Base-by-base conservation (phyloP, 2,113 vertebrate genomes). In the Rhagologus leucostigma region DNA sequence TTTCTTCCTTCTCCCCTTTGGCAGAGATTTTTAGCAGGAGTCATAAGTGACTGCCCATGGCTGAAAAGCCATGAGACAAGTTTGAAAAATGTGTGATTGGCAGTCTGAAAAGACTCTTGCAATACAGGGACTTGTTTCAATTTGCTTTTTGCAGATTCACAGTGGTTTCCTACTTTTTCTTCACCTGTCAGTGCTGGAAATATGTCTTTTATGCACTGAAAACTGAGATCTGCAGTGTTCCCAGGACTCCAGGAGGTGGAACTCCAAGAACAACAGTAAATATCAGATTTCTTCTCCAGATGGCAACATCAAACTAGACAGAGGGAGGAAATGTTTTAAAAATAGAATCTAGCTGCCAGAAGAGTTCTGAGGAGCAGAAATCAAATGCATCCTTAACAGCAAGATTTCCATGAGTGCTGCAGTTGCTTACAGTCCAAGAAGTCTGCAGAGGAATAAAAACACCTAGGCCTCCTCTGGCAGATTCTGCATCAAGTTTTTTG, bases 211-310 rank as follows among this genome's bases (percentile, higher is more conserved):
- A 80, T 27, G 63, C 57, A 52, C 65, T 41, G 47, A 67, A 91
- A 93, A 84, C 71, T 70, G 68, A 87, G 90, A 65, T 90, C 88
- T 94, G 93, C 96, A 91, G 73, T 96, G 94, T 92, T 97, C 85
- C 92, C 93, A 81, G 76, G 90, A 93, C 93, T 96, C 92, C 83
- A 93, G 95, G 85, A 96, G 93, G 63, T 95, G 87, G 91, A 95
- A 95, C 91, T 95, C 90, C 85, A 92, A 71, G 82, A 96, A 94
- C 87, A 95, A 86, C 68, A 92, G 85, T 91, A 81, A 90, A 67
- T 69, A 92, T 70, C 79, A 84, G 68, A 83, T 91, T 94, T 93
- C 50, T 76, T 87, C 78, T 92, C 81, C 93, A 94, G 94, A 79
- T 74, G 78, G 89, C 89, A 97, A 96, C 78, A 42, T 49, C 0